Evolutionary conservation across 2,113 vertebrate genomes (phyloP).

Genomic region (Acrocephalus kingi): DNA sequence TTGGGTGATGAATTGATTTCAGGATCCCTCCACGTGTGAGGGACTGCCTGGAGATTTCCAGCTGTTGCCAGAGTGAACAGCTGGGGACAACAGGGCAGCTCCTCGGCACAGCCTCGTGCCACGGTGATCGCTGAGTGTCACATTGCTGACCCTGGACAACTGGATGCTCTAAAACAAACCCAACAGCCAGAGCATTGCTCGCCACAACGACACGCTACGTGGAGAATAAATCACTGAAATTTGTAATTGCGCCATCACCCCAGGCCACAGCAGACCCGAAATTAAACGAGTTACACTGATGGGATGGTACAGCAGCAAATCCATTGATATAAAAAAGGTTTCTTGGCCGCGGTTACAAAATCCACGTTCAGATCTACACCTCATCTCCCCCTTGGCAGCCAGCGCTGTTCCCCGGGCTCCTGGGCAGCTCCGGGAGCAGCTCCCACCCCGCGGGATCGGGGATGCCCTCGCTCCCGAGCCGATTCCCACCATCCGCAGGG

Average conservation of each 20-base stretch:
- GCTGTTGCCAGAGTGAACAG: neutral
- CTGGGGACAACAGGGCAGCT: neutral
- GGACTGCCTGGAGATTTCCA: neutral
- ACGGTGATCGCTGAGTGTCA: neutral
- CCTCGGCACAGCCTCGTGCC: neutral
- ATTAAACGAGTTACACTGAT: neutral
- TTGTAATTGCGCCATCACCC: neutral
- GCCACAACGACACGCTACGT: fast-evolving
- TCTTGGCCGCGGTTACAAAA: neutral
- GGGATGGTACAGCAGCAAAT: neutral
- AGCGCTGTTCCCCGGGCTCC: fast-evolving
- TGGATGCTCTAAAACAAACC: neutral
- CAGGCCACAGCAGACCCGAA: neutral
- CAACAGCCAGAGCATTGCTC: neutral
- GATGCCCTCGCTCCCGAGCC: neutral
- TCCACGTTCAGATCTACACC: fast-evolving
- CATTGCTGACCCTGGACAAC: fast-evolving
- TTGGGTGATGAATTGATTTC: neutral
- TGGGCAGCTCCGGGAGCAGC: fast-evolving
- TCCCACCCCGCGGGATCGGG: fast-evolving
- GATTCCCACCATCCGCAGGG: fast-evolving
- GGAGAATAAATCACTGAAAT: neutral
- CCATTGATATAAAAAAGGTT: fast-evolving
- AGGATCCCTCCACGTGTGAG: neutral
- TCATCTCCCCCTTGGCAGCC: fast-evolving